Percentiles rank a stretch among this genome's conserved stretches.
Conservation (phyloP, 2,113 vertebrate species). For the Spilogale gracilis region DNA sequence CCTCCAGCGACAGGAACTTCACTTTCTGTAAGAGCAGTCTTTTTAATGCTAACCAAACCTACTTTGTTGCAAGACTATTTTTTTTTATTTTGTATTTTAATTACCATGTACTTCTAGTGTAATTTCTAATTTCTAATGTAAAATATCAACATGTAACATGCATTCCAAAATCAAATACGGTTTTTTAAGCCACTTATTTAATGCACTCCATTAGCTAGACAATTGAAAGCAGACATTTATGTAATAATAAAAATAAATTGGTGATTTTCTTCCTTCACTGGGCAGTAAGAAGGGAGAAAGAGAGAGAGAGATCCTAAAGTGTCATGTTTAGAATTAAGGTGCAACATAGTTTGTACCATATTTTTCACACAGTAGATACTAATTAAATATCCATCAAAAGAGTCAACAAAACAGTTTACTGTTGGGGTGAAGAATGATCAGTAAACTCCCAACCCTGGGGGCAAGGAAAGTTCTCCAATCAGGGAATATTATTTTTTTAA, state of each 20-base stretch:
- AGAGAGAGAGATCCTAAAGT: not conserved
- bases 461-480: slow-evolving; percentile 36
- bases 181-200: slow-evolving; percentile 20
- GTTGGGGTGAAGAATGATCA: not conserved
- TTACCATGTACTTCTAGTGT: not conserved
- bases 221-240: slow-evolving; percentile 50
- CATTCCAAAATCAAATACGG: slow-evolving; percentile 7
- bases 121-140: slow-evolving; percentile 23
- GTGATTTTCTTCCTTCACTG: slow-evolving; percentile 49
- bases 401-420: not conserved
- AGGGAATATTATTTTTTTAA: not conserved
- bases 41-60: not conserved
- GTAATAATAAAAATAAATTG: slow-evolving; percentile 29
- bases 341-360: not conserved
- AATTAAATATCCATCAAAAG: slow-evolving; percentile 41
- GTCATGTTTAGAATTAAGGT: not conserved
- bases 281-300: not conserved
- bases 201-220: slow-evolving; percentile 42
- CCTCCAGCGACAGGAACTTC: not conserved
- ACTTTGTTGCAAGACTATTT: not conserved
- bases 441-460: not conserved
- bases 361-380: not conserved
- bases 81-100: not conserved
- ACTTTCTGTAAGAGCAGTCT: not conserved
- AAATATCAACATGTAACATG: slow-evolving; percentile 28